These are phyloP conservation scores for Microtus montanus DNA, from an alignment of 2,113 vertebrate species.

Conservation along the genomic window DNA sequence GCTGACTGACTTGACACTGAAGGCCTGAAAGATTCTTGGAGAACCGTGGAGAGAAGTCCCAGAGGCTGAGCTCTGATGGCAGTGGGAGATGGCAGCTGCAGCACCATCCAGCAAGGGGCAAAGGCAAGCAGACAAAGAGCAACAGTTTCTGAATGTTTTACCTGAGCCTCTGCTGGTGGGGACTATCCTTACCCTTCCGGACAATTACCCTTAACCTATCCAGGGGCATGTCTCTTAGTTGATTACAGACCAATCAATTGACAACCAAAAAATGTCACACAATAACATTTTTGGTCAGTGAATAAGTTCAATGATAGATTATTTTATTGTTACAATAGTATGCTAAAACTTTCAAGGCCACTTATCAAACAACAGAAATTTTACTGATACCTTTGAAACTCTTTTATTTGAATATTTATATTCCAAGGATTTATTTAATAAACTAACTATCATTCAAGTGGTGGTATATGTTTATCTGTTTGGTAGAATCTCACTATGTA, in stretches of 20 bases:
- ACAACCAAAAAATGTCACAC: not conserved
- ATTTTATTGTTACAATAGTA: not conserved
- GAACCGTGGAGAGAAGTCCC: not conserved
- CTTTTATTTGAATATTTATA: not conserved
- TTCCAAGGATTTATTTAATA: not conserved
- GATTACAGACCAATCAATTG: not conserved
- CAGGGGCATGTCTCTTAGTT: not conserved
- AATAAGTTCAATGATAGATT: conserved; percentile 33
- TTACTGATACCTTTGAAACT: not conserved
- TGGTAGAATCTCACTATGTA: not conserved
- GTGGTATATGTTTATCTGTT: not conserved
- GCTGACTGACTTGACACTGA: not conserved
- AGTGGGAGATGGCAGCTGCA: not conserved
- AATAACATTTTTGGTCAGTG: not conserved
- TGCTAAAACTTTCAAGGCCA: conserved; percentile 32
- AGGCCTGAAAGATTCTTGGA: not conserved
- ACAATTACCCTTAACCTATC: not conserved
- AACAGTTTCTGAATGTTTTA: not conserved
- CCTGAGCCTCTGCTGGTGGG: not conserved
- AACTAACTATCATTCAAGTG: not conserved
- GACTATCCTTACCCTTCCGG: not conserved
- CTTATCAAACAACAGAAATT: conserved; percentile 28
- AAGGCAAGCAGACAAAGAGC: not conserved
- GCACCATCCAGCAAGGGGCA: not conserved
- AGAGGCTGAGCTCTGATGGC: not conserved